Evolutionary conservation across 2,113 vertebrate species (phyloP), one percentile per base, ranked within the genome.

Genomic region (Malurus elegans): DNA sequence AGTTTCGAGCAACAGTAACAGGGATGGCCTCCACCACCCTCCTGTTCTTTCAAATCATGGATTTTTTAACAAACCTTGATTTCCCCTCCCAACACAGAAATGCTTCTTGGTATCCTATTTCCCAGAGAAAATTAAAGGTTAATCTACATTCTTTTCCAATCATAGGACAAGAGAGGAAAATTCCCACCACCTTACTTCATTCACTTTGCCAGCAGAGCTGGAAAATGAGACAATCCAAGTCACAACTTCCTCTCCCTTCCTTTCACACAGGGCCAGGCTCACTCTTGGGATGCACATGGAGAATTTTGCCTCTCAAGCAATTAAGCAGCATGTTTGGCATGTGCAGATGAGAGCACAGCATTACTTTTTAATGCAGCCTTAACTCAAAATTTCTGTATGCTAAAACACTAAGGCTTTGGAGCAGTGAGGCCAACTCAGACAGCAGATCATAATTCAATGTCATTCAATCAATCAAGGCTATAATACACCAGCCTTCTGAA

Each of bases 271-370:
- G 54, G 50, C 38, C 36, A 15, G 1, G 21, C 51, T 92, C 28
- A 6, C 29, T 61, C 32, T 34, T 26, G 60, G 69, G 51, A 53
- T 44, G 32, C 19, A 69, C 9, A 62, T 0, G 0, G 31, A 56
- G 38, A 67, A 9, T 73, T 50, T 72, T 58, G 47, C 70, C 79
- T 78, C 60, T 38, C 34, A 20, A 48, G 36, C 38, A 92, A 70
- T 58, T 57, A 51, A 60, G n/a, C 48, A 71, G n/a, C 21, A 18
- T 8, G 8, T 64, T 53, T 84, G 72, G 64, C 31, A 61, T 6
- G 72, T 48, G 80, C 57, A 84, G 84, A 90, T 36, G 28, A 72
- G 58, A 90, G 23, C 23, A 60, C 2, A 84, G 48, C 25, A 44
- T 51, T 56, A 38, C 29, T 42, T 95, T 69, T 74, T 32, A 61